Percentiles rank a stretch among this genome's conserved stretches.
These are phyloP conservation scores for Drosophila setifemur DNA, from an alignment of 1,140 invertebrate genomes.

Conservation along the genomic window DNA sequence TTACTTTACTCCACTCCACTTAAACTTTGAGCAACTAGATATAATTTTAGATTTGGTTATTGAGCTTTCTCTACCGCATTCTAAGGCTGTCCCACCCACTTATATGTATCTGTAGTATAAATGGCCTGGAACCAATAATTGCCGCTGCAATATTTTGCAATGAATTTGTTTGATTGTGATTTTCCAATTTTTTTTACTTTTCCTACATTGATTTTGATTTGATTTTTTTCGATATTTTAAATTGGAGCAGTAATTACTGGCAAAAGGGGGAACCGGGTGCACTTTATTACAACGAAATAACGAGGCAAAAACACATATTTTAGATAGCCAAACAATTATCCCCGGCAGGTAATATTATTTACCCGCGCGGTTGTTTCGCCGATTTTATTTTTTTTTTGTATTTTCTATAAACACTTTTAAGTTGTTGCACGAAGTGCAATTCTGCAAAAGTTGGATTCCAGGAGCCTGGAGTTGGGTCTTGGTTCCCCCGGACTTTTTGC, in stretches of 20 bases:
- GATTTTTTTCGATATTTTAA: slow-evolving; percentile 7
- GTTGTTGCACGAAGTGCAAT: slow-evolving; percentile 14
- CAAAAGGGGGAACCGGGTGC: neutral
- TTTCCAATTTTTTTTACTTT: neutral
- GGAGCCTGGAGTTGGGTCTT: slow-evolving; percentile 9
- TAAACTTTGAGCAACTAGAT: neutral
- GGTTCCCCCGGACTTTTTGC: slow-evolving; percentile 35
- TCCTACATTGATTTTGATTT: slow-evolving; percentile 21
- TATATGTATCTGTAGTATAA: neutral
- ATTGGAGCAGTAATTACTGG: slow-evolving; percentile 32
- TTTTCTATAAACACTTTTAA: slow-evolving; percentile 1
- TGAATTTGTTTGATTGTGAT: too few species aligned
- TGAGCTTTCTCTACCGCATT: slow-evolving; percentile 39
- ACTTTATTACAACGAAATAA: slow-evolving; percentile 19
- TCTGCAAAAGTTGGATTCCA: slow-evolving; percentile 19
- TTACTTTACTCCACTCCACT: neutral
- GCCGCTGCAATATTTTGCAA: slow-evolving; percentile 15
- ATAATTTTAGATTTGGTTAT: neutral
- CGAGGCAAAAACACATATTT: slow-evolving; percentile 51
- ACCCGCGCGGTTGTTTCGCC: neutral
- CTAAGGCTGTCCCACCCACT: slow-evolving; percentile 27
- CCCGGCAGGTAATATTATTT: slow-evolving; percentile 24
- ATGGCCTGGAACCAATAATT: slow-evolving; percentile 35
- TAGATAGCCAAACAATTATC: slow-evolving; percentile 67
- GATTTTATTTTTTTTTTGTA: slow-evolving; percentile 7